Conservation (phyloP, 2,888 invertebrate genomes). For the Diarsia brunnea region DNA sequence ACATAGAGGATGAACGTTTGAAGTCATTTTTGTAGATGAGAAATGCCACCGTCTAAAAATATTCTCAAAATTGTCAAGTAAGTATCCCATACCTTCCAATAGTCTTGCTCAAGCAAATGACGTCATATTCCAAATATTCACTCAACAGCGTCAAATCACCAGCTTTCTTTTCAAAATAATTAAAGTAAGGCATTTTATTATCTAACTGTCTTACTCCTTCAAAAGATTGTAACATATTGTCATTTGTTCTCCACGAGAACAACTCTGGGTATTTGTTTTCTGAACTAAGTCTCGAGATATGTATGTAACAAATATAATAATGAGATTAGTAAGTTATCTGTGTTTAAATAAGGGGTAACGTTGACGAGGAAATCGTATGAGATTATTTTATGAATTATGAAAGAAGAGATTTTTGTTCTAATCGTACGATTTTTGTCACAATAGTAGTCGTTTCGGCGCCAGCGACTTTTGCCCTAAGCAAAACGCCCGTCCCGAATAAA, state of each 20-base stretch:
- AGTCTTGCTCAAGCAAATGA: conserved; percentile 31
- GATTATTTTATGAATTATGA: neutral
- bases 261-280: conserved; percentile 19
- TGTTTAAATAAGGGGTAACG: conserved; percentile 20
- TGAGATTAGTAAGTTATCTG: conserved; percentile 31
- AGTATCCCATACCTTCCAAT: conserved; percentile 34
- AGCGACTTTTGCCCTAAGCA: neutral
- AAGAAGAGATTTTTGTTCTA: neutral
- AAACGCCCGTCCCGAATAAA: neutral
- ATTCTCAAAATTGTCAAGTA: neutral
- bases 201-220: neutral
- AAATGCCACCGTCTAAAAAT: neutral
- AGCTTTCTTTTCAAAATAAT: conserved; percentile 56
- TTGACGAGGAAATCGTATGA: neutral
- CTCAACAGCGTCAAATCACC: conserved; percentile 52
- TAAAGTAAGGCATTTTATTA: conserved; percentile 53
- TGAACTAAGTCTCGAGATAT: conserved; percentile 23
- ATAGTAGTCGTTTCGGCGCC: neutral
- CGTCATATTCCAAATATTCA: conserved; percentile 54
- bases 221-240: conserved; percentile 9
- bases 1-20: neutral
- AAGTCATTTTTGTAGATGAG: neutral
- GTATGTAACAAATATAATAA: conserved; percentile 41
- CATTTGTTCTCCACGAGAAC: neutral
- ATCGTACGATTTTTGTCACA: neutral